A percentile compares a stretch with the other conserved stretches of the same genome.
These are phyloP conservation scores for Macrosoma leucophasiata DNA, from an alignment of 2,888 invertebrate species.

Conservation along the genomic window DNA sequence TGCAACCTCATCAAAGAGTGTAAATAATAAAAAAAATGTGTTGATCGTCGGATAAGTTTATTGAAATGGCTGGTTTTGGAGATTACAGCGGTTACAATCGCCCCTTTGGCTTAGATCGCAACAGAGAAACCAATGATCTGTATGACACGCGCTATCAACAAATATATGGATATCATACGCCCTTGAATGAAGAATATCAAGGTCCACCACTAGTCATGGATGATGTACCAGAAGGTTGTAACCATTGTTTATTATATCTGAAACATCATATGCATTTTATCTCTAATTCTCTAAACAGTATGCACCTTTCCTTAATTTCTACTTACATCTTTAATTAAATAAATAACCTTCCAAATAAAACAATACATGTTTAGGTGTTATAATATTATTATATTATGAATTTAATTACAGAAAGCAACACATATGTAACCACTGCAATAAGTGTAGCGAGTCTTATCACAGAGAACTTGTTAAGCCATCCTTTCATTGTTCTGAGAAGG, in stretches of 20 bases:
- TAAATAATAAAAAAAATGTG: no score
- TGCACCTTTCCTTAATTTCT: not conserved
- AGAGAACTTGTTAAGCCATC: conserved; percentile 94
- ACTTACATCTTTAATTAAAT: not conserved
- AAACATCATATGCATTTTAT: not conserved
- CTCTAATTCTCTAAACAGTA: not conserved
- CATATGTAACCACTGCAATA: conserved; percentile 87
- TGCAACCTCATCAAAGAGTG: no score
- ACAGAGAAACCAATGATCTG: conserved; percentile 61
- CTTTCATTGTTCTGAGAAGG: conserved; percentile 92
- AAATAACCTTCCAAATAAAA: no score
- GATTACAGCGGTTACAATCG: conserved; percentile 62
- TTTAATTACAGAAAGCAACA: conserved; percentile 58
- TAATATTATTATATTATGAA: not conserved
- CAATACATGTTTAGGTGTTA: not conserved
- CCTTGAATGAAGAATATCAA: conserved; percentile 65
- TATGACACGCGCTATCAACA: conserved; percentile 70
- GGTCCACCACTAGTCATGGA: conserved; percentile 70
- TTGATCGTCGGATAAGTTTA: conserved; percentile 27
- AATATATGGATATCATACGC: conserved; percentile 68
- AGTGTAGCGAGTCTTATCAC: conserved; percentile 90
- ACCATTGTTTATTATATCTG: not conserved
- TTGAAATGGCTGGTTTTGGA: conserved; percentile 64
- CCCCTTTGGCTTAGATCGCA: conserved; percentile 62
- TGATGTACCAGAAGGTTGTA: conserved; percentile 53